These are phyloP conservation scores for Neogale vison DNA, from an alignment of 2,113 vertebrate genomes.

Conservation along the genomic window DNA sequence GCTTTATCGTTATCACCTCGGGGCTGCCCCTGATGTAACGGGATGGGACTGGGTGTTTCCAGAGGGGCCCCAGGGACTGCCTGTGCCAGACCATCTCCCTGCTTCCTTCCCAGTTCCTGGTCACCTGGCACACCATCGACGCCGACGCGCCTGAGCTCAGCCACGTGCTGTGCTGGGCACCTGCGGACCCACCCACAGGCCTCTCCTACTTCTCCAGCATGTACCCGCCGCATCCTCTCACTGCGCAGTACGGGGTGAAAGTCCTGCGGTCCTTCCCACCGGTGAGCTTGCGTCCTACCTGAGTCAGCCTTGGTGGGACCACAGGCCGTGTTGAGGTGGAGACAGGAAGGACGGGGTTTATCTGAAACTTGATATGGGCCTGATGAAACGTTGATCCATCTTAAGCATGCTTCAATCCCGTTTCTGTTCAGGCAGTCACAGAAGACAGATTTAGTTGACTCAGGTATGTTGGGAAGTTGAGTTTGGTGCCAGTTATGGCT, in stretches of 20 bases:
- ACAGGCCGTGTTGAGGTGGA: not conserved
- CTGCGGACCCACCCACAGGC: constrained; percentile 95
- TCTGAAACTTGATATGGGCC: not conserved
- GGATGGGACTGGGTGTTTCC: not conserved
- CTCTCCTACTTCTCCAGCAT: constrained; percentile 99
- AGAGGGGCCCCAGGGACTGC: not conserved
- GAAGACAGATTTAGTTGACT: not conserved
- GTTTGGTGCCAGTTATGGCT: not conserved
- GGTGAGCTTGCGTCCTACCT: constrained; percentile 78
- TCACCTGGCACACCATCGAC: constrained; percentile 98
- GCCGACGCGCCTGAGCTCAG: constrained; percentile 97
- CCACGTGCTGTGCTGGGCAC: constrained; percentile 96
- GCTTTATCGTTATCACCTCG: not conserved
- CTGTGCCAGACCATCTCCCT: not conserved
- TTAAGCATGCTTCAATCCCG: not conserved
- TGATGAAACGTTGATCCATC: too few species aligned
- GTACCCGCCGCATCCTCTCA: constrained; percentile 97
- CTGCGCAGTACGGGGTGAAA: constrained; percentile 97
- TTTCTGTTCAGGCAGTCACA: not conserved
- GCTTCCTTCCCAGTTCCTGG: constrained; percentile 89
- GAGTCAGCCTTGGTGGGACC: not conserved
- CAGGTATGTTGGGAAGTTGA: not conserved
- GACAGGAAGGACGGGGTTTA: not conserved
- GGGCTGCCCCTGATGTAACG: not conserved
- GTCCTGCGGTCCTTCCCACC: constrained; percentile 97